Conservation (phyloP, 1,140 invertebrate genomes). For the Drosophila malerkotliana region DNA sequence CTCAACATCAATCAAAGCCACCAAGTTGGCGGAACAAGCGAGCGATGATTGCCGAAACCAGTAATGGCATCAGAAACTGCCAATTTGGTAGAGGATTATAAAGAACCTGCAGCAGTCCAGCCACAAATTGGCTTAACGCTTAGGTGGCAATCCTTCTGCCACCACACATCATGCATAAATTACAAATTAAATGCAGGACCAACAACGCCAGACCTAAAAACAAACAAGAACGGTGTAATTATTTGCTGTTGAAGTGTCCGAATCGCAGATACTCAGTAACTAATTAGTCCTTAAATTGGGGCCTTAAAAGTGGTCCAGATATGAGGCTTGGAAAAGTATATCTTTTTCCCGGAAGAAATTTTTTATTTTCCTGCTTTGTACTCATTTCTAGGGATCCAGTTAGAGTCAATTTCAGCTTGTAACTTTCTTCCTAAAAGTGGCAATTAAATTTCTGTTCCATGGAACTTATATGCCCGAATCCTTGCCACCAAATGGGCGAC, state of each 20-base stretch:
- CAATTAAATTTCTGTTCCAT: neutral
- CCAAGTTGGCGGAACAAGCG: conserved; percentile 16
- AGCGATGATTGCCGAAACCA: conserved; percentile 9
- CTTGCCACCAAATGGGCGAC: conserved; percentile 2
- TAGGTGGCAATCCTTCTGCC: conserved; percentile 39
- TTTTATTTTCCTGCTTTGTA: too few relatives aligned
- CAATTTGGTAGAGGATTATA: conserved; percentile 1
- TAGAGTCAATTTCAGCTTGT: too few relatives aligned
- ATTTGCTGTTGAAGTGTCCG: neutral
- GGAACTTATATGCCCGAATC: conserved; percentile 1
- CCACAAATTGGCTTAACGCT: conserved; percentile 58
- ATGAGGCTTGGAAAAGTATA: neutral
- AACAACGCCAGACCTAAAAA: conserved; percentile 23
- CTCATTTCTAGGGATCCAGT: too few relatives aligned
- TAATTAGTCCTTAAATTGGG: neutral
- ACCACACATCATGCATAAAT: conserved; percentile 51
- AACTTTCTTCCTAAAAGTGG: neutral
- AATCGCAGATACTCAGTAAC: conserved; percentile 12
- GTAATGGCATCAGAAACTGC: neutral
- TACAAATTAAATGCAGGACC: conserved; percentile 58
- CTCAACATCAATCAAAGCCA: conserved; percentile 62
- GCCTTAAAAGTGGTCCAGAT: neutral
- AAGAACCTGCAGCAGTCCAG: neutral
- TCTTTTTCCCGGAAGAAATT: neutral
- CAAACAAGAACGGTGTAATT: conserved; percentile 28